Base-by-base conservation (phyloP, 2,888 invertebrate species). In the Synanthedon myopaeformis region DNA sequence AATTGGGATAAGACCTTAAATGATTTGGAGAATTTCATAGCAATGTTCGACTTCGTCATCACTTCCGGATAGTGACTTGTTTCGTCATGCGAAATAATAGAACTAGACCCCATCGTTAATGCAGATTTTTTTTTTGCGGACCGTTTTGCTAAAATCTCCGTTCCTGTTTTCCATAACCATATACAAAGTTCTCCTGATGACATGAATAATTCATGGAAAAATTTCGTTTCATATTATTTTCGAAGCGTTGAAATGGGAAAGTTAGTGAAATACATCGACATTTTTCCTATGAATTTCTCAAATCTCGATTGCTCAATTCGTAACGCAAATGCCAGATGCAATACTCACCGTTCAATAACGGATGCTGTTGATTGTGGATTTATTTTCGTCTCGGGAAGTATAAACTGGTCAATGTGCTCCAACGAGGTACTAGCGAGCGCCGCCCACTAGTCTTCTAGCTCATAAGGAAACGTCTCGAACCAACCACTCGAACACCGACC, bases 341-440 rank as follows among this genome's bases (percentile, higher is more conserved):
- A 70, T 68, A 71, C 67, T 72, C 67, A 61, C 61, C 61, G 72
- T 73, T 77, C 77, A 77, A 74, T 76, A 77, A 71, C 79, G 82
- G 80, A 83, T 77, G 74, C 81, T 66, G 78, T 70, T 74, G 79
- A 83, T 83, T 81, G 79, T 77, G 69, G 74, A 77, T 72, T 35
- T 85, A 85, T 87, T 87, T 86, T 68, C 74, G 82, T 79, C 83
- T 74, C 79, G 79, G 79, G 73, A 81, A 81, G 77, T 71, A 74
- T 80, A 79, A 79, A 79, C 76, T 72, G 65, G 68, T 65, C 61
- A 70, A 72, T 70, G 70, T 10, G 61, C 58, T 58, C 10, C 53
- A 11, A 51, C 52, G n/a, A 59, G 57, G 60, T 64, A 54, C 59
- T 49, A 53, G 17, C 56, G 55, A 35, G 35, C 57, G 54, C 67